Evolutionary conservation across 2,113 vertebrate species (phyloP), one percentile per base, ranked within the genome.

Genomic region (Chlorodrepanis virens): DNA sequence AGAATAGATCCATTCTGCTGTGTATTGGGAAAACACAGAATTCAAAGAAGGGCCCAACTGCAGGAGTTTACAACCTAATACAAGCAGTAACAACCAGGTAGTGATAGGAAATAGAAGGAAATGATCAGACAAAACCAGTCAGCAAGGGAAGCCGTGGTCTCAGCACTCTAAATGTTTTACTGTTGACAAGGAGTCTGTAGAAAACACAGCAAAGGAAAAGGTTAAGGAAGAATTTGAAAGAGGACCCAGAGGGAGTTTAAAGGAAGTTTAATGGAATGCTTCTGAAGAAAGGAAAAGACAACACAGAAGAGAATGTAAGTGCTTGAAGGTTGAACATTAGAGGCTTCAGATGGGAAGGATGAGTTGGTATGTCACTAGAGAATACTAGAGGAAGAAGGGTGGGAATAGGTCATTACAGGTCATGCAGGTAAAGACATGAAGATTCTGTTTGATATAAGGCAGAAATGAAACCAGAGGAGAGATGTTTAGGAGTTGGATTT

Each of bases 261-360:
- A 61, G 61, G 53, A 96, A 81, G 80, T 92, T 94, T 94, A 94
- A 89, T 81, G 80, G 77, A 85, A 87, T 67, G 37, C 80, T 91
- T 94, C 89, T 84, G 56, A 94, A 45, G 40, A 71, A 89, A 94
- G 69, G 86, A 95, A 91, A 89, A 93, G 83, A 69, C 45, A 89
- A 80, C 25, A 91, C 65, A 79, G 93, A 95, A 91, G 65, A 40
- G 44, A 91, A 87, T 3, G 3, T 64, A 91, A 89, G 49, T 64
- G 69, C 83, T 87, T 89, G 69, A 97, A 95, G 90, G 71, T 0
- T 88, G 83, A 94, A 87, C 77, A 45, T 1, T 1, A 78, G 83
- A 89, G 10, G 83, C 60, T 87, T 86, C 56, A 92, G 83, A 87
- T 3, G 2, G 52, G 35, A 93, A 87, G 42, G 89, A 90, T 68